A percentile compares a stretch with the other conserved stretches of the same genome.
Conservation (phyloP, 2,113 vertebrate species). For the Recurvirostra avosetta region DNA sequence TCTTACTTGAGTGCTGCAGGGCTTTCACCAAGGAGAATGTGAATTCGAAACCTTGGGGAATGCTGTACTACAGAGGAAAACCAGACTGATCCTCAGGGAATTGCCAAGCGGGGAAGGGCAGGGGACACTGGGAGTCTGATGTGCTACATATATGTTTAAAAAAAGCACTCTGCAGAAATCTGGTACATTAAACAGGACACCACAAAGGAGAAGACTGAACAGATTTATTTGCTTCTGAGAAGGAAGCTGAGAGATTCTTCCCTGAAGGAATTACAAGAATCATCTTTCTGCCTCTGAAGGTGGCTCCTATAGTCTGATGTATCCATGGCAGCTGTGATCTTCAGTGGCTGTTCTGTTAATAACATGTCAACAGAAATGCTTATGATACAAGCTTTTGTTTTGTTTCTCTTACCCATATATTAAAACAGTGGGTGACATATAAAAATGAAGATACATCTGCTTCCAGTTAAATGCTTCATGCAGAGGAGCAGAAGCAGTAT, state of each 20-base stretch:
- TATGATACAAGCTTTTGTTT: neutral
- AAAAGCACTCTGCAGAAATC: neutral
- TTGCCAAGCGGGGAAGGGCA: neutral
- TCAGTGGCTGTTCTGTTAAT: neutral
- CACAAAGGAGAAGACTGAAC: neutral
- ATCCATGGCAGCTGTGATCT: neutral
- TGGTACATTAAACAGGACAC: neutral
- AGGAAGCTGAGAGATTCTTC: neutral
- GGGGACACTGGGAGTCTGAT: neutral
- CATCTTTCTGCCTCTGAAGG: neutral
- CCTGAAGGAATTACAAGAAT: neutral
- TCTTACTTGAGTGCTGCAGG: neutral
- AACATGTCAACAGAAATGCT: neutral
- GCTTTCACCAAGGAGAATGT: neutral
- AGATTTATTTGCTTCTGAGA: neutral
- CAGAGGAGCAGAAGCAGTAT: neutral
- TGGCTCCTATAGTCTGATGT: neutral
- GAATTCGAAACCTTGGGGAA: neutral
- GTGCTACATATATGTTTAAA: neutral
- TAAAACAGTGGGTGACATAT: neutral
- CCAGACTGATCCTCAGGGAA: neutral
- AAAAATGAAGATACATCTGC: conserved; percentile 1
- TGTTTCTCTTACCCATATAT: neutral
- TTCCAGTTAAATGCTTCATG: neutral
- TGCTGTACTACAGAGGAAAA: neutral